Base-by-base conservation (phyloP, 2,113 vertebrate species). In the Zosterops pallidus region DNA sequence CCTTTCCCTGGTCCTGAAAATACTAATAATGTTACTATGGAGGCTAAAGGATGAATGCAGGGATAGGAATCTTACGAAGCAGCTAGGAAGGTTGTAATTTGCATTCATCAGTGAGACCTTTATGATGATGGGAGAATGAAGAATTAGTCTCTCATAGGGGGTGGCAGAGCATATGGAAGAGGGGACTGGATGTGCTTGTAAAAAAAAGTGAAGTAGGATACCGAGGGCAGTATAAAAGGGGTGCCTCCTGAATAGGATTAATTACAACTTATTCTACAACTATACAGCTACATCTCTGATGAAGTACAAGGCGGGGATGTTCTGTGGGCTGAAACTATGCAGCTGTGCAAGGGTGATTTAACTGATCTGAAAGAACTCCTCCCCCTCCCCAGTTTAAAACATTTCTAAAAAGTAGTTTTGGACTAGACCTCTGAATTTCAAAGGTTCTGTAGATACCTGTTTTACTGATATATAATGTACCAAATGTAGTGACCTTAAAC, bases 51-150 rank as follows among this genome's bases (percentile, higher is more conserved):
- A 93, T 89, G 95, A 93, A 67, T 24, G 49, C 71, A 63, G 63
- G 57, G 79, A 80, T 72, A 50, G 71, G 67, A 88, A 77, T 90
- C 59, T 90, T 80, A 67, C 1, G 9, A 88, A 93, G 75, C 78
- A 86, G 55, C 79, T 89, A 65, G 90, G 92, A 93, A 83, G 85
- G 79, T 57, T 10, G 0, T 55, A 77, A 91, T 96, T 95, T 93
- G 87, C 94, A 95, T 95, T 82, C 52, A 57, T 92, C 87, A 81
- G 29, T 35, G 91, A 92, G 90, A 95, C 84, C 87, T 95, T 94
- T 85, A 69, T 85, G 81, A 42, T 63, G 91, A 70, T 37, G 63
- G 39, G 59, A 92, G 79, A 90, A 74, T 57, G 82, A 95, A 85
- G 88, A 91, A 83, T 94, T 76, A 84, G 59, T 77, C 29, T 93